Percentiles rank a stretch among this genome's conserved stretches.
These are phyloP conservation scores for Thamnophis sirtalis DNA, from an alignment of 2,113 vertebrate genomes.

Conservation along the genomic window DNA sequence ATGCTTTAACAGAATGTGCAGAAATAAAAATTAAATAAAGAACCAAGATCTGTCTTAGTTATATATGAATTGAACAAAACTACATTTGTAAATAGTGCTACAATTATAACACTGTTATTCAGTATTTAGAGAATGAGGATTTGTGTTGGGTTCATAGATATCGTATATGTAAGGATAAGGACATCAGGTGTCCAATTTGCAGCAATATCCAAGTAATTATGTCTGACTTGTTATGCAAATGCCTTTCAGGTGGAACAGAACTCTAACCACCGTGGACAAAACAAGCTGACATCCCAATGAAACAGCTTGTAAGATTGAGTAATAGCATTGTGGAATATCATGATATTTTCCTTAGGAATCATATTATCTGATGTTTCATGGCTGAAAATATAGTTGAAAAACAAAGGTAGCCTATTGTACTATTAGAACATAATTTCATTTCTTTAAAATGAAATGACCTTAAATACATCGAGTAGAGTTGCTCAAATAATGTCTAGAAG, in stretches of 20 bases:
- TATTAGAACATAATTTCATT: slow-evolving; percentile 21
- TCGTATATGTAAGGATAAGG: background rate
- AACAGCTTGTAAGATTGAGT: background rate
- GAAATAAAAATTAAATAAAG: background rate
- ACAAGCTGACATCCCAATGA: background rate
- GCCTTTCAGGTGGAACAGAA: background rate
- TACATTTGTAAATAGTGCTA: background rate
- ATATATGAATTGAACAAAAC: background rate
- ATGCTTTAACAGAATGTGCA: background rate
- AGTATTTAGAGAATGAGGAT: background rate
- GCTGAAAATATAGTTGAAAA: background rate
- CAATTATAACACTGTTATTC: background rate
- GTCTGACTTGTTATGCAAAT: background rate
- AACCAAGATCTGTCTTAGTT: background rate
- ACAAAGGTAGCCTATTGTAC: background rate
- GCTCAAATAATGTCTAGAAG: accelerated
- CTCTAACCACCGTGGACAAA: background rate
- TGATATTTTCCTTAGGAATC: slow-evolving; percentile 28
- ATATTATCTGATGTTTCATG: slow-evolving; percentile 1
- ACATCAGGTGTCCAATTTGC: background rate
- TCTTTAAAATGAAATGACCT: background rate
- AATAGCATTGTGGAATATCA: background rate
- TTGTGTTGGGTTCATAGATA: background rate
- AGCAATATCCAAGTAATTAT: background rate
- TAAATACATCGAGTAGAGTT: background rate